Conservation (phyloP, 2,797 vertebrate species). For the Darevskia mixta region DNA sequence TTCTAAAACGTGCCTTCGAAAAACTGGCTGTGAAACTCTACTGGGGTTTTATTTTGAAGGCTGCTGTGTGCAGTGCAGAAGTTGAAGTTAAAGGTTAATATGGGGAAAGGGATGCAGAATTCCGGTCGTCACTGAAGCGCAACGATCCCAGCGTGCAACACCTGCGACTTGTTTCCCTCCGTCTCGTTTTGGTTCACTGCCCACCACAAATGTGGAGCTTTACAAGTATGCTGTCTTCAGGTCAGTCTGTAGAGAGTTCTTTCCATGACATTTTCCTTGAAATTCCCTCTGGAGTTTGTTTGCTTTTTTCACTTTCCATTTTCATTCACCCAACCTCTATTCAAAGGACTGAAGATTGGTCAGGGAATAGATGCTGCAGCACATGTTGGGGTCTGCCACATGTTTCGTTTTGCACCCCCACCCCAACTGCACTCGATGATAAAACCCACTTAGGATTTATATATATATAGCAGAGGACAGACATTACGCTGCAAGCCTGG, state of each 20-base stretch:
- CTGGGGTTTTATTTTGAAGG: constrained; percentile 20
- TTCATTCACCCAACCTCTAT: constrained; percentile 3
- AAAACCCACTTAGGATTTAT: background rate
- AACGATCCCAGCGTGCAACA: constrained; percentile 29
- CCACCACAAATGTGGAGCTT: constrained; percentile 48
- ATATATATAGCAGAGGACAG: background rate
- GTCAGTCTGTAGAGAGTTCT: constrained; percentile 37
- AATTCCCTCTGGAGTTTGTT: background rate
- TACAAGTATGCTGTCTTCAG: constrained; percentile 37
- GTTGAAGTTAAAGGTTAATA: constrained; percentile 74
- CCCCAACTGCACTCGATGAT: background rate
- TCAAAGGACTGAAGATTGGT: background rate
- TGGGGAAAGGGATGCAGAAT: constrained; percentile 60
- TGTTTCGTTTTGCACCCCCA: background rate
- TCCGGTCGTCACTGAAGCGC: constrained; percentile 58
- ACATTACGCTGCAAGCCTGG: background rate
- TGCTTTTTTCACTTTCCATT: constrained; percentile 16
- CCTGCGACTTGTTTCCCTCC: constrained; percentile 52
- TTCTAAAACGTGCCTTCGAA: background rate
- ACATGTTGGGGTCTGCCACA: background rate
- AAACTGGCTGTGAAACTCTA: background rate
- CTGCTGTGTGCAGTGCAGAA: background rate
- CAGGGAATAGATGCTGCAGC: background rate
- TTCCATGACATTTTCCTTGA: constrained; percentile 7
- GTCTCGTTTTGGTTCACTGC: constrained; percentile 49